Percentiles rank a stretch among this genome's conserved stretches.
Conservation (phyloP, 1,140 invertebrate genomes). For the Brachionus rubens region DNA sequence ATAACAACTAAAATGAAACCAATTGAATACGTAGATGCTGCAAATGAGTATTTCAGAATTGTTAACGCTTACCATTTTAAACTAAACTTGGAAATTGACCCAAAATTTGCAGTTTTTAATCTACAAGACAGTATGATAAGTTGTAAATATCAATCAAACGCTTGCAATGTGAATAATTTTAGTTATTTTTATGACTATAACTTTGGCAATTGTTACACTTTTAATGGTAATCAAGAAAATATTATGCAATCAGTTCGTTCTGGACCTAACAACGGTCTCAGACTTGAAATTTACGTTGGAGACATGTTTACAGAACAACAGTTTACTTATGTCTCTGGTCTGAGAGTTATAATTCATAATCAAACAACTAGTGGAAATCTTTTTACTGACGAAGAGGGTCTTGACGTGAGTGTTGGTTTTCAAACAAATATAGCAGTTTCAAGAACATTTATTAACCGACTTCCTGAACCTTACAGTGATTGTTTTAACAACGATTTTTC, state of each 20-base stretch:
- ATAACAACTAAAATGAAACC: background rate
- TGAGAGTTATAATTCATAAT: background rate
- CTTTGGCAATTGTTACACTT: background rate
- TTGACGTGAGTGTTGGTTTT: background rate
- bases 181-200: background rate
- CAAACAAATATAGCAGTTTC: background rate
- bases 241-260: background rate
- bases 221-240: background rate
- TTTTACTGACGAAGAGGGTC: background rate
- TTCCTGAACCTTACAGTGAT: background rate
- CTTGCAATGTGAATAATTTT: background rate
- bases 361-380: background rate
- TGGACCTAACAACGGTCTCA: background rate
- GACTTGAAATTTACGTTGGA: background rate
- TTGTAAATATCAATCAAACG: background rate
- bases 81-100: background rate
- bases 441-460: background rate
- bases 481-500: background rate
- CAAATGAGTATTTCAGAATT: no score
- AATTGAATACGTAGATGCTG: background rate
- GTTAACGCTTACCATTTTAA: background rate
- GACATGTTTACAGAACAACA: background rate
- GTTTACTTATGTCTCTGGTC: background rate
- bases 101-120: background rate
- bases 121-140: background rate